These are phyloP conservation scores for Vanessa tameamea DNA, from an alignment of 1,140 invertebrate species.

Conservation along the genomic window DNA sequence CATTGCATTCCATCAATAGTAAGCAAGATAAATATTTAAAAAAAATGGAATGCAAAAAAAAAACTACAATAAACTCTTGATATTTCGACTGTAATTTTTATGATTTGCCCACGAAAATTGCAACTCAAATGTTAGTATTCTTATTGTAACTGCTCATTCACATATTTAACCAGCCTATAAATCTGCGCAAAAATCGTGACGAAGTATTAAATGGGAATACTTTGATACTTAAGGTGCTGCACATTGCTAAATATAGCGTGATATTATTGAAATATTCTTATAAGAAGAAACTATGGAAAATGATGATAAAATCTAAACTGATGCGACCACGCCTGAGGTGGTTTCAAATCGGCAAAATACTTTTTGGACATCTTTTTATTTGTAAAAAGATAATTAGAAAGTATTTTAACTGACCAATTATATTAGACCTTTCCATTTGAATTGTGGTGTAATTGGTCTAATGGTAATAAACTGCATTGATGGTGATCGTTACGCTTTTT, in stretches of 20 bases:
- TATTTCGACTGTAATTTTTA: too few relatives aligned
- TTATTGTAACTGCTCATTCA: neutral
- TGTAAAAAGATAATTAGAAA: conserved; percentile 20
- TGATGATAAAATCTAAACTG: conserved; percentile 21
- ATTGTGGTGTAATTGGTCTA: conserved; percentile 22
- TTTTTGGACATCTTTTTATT: conserved; percentile 16
- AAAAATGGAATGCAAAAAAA: too few relatives aligned
- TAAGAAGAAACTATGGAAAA: conserved; percentile 24
- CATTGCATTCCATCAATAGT: too few relatives aligned
- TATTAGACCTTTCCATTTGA: conserved; percentile 17
- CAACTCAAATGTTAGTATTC: neutral
- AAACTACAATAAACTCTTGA: too few relatives aligned
- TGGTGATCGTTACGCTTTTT: conserved; percentile 28
- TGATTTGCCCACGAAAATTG: neutral
- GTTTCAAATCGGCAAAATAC: conserved; percentile 21
- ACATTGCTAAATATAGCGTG: conserved; percentile 1
- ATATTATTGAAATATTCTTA: conserved; percentile 26
- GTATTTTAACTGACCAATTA: conserved; percentile 25
- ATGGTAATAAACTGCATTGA: conserved; percentile 16
- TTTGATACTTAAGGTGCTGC: conserved; percentile 18
- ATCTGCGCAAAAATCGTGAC: neutral
- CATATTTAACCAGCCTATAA: neutral
- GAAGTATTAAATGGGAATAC: conserved; percentile 3
- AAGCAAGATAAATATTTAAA: too few relatives aligned
- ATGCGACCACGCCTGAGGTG: conserved; percentile 27